Evolutionary conservation across 2,888 invertebrate species (phyloP).

Genomic region (Andrena marginata): DNA sequence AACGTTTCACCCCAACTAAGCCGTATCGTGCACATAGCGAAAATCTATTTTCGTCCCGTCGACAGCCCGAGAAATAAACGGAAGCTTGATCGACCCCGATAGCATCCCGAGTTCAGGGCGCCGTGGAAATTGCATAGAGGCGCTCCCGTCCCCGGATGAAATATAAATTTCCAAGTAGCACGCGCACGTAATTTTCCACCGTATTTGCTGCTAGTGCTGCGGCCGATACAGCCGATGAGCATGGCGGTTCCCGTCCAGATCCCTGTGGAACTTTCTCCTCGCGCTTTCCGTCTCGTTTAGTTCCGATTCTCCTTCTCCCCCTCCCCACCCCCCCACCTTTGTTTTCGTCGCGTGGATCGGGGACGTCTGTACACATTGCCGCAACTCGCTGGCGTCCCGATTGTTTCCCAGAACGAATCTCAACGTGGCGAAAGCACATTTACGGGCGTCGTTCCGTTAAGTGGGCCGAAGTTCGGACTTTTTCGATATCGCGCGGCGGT

Average conservation of each 20-base stretch:
- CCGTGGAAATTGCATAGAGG: conserved; percentile 17
- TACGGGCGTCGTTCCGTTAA: background rate
- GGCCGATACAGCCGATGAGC: conserved; percentile 6
- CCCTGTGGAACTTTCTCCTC: background rate
- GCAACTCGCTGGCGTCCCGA: background rate
- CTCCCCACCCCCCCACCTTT: too few relatives aligned
- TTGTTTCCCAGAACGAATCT: background rate
- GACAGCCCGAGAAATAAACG: conserved; percentile 11
- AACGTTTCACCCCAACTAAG: too few relatives aligned
- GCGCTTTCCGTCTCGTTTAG: conserved; percentile 13
- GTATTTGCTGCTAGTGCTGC: conserved; percentile 1
- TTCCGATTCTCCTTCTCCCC: conserved; percentile 4
- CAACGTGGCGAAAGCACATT: background rate
- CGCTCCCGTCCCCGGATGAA: background rate
- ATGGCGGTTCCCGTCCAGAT: conserved; percentile 17
- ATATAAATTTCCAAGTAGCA: conserved; percentile 26
- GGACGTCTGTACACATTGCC: background rate
- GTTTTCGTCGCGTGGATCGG: background rate
- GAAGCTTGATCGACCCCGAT: conserved; percentile 10
- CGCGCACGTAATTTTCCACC: conserved; percentile 22
- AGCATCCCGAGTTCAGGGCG: background rate
- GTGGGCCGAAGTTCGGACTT: background rate
- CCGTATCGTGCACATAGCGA: background rate
- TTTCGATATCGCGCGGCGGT: background rate
- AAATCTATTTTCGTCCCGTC: conserved; percentile 21